Percentiles rank a stretch among this genome's conserved stretches.
These are phyloP conservation scores for Metopia argyrocephala DNA, from an alignment of 2,888 invertebrate genomes.

Conservation along the genomic window DNA sequence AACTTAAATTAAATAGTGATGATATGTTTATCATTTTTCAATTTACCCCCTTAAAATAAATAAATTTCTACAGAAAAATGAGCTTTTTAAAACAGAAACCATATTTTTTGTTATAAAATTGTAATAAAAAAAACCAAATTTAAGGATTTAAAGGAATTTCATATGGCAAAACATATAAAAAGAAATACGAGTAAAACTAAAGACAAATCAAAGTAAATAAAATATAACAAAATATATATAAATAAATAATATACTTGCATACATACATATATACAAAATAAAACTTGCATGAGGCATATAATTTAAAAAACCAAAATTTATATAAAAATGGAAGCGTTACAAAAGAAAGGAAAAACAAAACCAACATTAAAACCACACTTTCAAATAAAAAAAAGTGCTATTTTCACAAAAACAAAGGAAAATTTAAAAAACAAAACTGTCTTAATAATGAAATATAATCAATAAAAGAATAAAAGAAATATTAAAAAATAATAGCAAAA, in stretches of 20 bases:
- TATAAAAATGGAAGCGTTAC: slow-evolving; percentile 16
- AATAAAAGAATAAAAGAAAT: slow-evolving; percentile 7
- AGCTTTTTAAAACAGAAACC: slow-evolving; percentile 53
- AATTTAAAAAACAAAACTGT: background rate
- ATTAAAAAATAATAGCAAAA: slow-evolving; percentile 58
- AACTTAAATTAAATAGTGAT: slow-evolving; percentile 9
- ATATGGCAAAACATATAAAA: slow-evolving; percentile 26
- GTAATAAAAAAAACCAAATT: slow-evolving; percentile 18
- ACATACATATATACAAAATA: slow-evolving; percentile 30
- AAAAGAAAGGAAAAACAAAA: slow-evolving; percentile 23
- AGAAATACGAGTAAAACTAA: slow-evolving; percentile 42
- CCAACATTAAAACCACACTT: no score
- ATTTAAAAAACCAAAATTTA: background rate
- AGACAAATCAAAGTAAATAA: slow-evolving; percentile 56
- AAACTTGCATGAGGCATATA: background rate
- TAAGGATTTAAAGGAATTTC: slow-evolving; percentile 57
- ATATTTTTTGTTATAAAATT: background rate
- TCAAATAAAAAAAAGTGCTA: slow-evolving; percentile 57
- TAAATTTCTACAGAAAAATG: slow-evolving; percentile 24
- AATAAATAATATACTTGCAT: slow-evolving; percentile 33
- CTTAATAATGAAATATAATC: slow-evolving; percentile 26
- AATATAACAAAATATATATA: slow-evolving; percentile 19
- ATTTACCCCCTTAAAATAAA: no score
- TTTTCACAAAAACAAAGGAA: slow-evolving; percentile 46
- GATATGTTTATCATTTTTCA: background rate